Percentiles rank a stretch among this genome's conserved stretches.
Evolutionary conservation across 1,140 invertebrate genomes (phyloP).

Genomic region (Megalopta genalis): DNA sequence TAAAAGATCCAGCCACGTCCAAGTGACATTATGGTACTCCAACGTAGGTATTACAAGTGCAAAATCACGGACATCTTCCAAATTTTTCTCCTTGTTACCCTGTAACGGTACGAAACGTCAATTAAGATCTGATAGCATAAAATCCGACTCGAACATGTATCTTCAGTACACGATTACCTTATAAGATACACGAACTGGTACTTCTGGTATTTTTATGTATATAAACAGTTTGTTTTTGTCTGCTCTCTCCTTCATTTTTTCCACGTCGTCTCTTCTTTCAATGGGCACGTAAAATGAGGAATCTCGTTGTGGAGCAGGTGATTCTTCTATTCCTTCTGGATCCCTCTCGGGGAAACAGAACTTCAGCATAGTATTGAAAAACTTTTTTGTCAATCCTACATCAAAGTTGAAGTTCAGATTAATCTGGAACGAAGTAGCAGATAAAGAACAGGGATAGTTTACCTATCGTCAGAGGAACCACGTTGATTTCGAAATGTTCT

Average conservation of each 20-base stretch:
- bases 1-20: constrained; percentile 99
- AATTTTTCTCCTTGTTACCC: constrained; percentile 98
- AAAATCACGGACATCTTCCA: constrained; percentile 97
- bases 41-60: constrained; percentile 96
- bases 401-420: constrained; percentile 57
- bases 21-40: constrained; percentile 99
- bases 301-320: constrained; percentile 84
- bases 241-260: constrained; percentile 99
- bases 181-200: constrained; percentile 97
- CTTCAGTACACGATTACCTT: constrained; percentile 80
- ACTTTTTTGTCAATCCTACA: constrained; percentile 94
- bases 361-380: constrained; percentile 98
- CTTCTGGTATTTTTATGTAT: constrained; percentile 98
- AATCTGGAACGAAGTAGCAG: not conserved
- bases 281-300: constrained; percentile 94
- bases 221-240: constrained; percentile 99
- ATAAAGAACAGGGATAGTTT: constrained; percentile 45
- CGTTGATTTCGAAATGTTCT: constrained; percentile 98
- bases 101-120: constrained; percentile 21
- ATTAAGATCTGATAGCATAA: too few species aligned
- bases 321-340: constrained; percentile 89
- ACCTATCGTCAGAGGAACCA: constrained; percentile 95
- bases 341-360: constrained; percentile 99
- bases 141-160: too few species aligned
- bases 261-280: constrained; percentile 94